A percentile compares a stretch with the other conserved stretches of the same genome.
Evolutionary conservation across 92 coral and sea anemone species (phyloP).

Genomic region (Epizoanthus stellaris): DNA sequence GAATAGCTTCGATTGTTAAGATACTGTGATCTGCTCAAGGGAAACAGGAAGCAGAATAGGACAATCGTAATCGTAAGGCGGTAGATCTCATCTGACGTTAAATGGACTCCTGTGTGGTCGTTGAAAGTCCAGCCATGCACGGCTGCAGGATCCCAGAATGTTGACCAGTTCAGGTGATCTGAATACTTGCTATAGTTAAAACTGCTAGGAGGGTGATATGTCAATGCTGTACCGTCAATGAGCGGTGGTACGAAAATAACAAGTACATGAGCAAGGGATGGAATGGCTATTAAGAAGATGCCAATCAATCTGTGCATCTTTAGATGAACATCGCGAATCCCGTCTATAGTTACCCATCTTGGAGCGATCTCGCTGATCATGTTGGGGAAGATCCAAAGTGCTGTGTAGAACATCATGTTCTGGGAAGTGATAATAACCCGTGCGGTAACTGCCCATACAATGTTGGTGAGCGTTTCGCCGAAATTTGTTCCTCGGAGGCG

Average conservation of each 20-base stretch:
- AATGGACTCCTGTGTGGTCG: slow-evolving; percentile 54
- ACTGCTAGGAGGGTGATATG: slow-evolving; percentile 50
- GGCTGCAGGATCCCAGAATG: slow-evolving; percentile 60
- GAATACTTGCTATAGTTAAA: slow-evolving; percentile 45
- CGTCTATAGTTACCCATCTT: slow-evolving; percentile 49
- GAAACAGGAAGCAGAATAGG: slow-evolving; percentile 49
- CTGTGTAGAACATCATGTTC: slow-evolving; percentile 69
- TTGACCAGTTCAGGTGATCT: slow-evolving; percentile 52
- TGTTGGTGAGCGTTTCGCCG: slow-evolving; percentile 65
- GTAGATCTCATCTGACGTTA: slow-evolving; percentile 54
- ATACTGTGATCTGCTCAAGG: slow-evolving; percentile 52
- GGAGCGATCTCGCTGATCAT: slow-evolving; percentile 59
- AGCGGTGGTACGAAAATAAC: slow-evolving; percentile 54
- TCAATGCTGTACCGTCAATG: slow-evolving; percentile 50
- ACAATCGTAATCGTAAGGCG: slow-evolving; percentile 33
- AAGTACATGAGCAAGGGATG: slow-evolving; percentile 56
- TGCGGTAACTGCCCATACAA: slow-evolving; percentile 72
- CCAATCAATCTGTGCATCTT: slow-evolving; percentile 50
- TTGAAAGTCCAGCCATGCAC: slow-evolving; percentile 60
- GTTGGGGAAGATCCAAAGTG: slow-evolving; percentile 68
- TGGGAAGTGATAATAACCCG: slow-evolving; percentile 64
- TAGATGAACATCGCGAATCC: slow-evolving; percentile 61
- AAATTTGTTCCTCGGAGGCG: slow-evolving; percentile 62
- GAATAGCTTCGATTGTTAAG: slow-evolving; percentile 50
- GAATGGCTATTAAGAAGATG: slow-evolving; percentile 54